phyloP scores from a whole-genome alignment of 2,113 vertebrate genomes.

The Prietella phreatophila region DNA sequence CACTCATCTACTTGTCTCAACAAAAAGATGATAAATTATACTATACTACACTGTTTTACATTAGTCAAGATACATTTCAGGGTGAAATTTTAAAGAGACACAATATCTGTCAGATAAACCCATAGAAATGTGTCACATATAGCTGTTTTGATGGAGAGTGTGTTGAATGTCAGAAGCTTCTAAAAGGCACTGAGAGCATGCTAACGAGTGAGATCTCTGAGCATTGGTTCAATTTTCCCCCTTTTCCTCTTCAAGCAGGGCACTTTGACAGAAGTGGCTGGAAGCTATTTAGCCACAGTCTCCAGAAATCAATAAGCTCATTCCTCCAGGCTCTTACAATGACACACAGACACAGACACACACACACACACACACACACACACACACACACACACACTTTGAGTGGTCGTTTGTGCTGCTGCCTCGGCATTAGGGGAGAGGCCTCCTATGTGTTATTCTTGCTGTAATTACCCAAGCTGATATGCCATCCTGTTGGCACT shows the following conservation, averaged over 20 bases:
- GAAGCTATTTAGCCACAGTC: conserved; percentile 52
- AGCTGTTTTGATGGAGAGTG: background rate
- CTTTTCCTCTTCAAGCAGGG: conserved; percentile 48
- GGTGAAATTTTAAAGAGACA: background rate
- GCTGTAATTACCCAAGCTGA: conserved; percentile 38
- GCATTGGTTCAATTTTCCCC: conserved; percentile 57
- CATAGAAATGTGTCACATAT: background rate
- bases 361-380: conserved; percentile 6
- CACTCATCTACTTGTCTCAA: background rate
- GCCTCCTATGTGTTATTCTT: conserved; percentile 44
- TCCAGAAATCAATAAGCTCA: conserved; percentile 58
- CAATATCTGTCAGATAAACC: background rate
- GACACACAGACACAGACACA: conserved; percentile 11
- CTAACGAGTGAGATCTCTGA: conserved; percentile 49
- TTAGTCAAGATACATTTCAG: background rate
- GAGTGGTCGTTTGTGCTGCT: background rate
- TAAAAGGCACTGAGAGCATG: conserved; percentile 24
- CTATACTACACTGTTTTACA: background rate
- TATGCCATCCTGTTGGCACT: conserved; percentile 17
- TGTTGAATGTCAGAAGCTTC: background rate
- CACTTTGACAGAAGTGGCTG: conserved; percentile 48
- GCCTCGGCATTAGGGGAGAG: conserved; percentile 14
- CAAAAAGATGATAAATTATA: background rate
- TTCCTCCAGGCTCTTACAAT: conserved; percentile 24
- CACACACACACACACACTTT: background rate